Conservation (phyloP, 2,888 invertebrate genomes). For the Miltochrista miniata region DNA sequence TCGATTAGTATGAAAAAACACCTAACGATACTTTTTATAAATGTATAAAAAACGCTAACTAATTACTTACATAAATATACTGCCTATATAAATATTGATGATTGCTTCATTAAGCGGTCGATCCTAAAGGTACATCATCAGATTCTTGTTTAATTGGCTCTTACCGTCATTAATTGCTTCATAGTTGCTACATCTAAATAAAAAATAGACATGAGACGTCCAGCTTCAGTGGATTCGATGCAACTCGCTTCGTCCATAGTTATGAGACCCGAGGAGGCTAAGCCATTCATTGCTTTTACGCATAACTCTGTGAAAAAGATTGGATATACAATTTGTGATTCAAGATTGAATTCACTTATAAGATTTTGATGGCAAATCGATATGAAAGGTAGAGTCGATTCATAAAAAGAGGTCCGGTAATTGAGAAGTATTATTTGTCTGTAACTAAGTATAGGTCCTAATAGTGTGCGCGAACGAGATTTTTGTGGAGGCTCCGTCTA, state of each 20-base stretch:
- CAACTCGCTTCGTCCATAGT: slow-evolving; percentile 82
- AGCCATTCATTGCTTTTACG: slow-evolving; percentile 86
- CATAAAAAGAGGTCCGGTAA: no score
- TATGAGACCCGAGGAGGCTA: slow-evolving; percentile 86
- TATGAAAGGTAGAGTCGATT: no score
- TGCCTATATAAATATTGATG: no score
- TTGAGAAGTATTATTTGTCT: no score
- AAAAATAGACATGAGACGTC: slow-evolving; percentile 88
- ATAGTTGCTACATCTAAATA: slow-evolving; percentile 89
- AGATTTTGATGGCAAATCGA: no score
- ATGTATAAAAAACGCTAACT: no score
- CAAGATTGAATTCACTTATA: neutral
- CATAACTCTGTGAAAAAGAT: slow-evolving; percentile 85
- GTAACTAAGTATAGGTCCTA: no score
- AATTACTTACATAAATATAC: no score
- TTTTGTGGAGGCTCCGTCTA: no score
- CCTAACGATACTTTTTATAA: no score
- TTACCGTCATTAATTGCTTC: slow-evolving; percentile 86
- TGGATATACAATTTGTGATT: neutral
- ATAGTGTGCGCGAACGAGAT: no score
- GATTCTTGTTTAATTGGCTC: neutral
- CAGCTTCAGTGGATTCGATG: slow-evolving; percentile 85
- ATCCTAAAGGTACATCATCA: neutral
- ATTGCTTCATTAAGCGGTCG: no score
- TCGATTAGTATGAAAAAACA: neutral